A percentile compares a stretch with the other conserved stretches of the same genome.
phyloP scores from a whole-genome alignment of 2,888 invertebrate species.

The Hyposoter dolosus region DNA sequence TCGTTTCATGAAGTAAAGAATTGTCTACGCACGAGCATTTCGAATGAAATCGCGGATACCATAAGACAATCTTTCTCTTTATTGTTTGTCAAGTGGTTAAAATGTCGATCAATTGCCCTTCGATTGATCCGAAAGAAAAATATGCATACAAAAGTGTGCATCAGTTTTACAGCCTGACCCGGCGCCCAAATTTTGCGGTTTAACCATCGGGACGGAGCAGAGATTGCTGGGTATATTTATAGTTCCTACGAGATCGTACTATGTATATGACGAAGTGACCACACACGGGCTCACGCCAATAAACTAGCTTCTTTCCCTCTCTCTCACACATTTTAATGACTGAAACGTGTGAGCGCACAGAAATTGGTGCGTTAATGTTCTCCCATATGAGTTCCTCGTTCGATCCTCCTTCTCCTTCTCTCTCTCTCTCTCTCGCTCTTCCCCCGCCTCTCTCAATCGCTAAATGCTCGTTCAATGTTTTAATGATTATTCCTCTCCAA shows the following conservation, averaged over 20 bases:
- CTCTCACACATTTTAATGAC: slow-evolving; percentile 59
- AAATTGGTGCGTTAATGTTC: slow-evolving; percentile 60
- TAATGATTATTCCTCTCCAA: slow-evolving; percentile 65
- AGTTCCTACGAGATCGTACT: slow-evolving; percentile 36
- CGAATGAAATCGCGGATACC: no score
- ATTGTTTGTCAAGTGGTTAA: neutral
- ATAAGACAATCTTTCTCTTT: neutral
- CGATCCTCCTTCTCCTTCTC: neutral
- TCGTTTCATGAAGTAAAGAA: no score
- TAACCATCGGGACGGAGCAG: slow-evolving; percentile 32
- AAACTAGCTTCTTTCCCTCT: slow-evolving; percentile 44
- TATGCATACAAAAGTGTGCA: neutral
- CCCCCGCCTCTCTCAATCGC: slow-evolving; percentile 4
- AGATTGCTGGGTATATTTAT: slow-evolving; percentile 33
- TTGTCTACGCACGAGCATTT: no score
- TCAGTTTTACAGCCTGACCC: neutral
- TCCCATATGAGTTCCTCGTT: neutral
- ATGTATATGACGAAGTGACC: slow-evolving; percentile 32
- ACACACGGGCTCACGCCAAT: slow-evolving; percentile 28
- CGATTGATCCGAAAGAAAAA: neutral
- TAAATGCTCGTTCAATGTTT: slow-evolving; percentile 60
- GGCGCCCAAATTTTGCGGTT: slow-evolving; percentile 58
- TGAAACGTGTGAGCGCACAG: slow-evolving; percentile 65
- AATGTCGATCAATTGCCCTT: neutral
- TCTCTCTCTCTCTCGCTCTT: neutral